Evolutionary conservation across 23 tunicate species (phyloP), one percentile per base, ranked within the genome.

Genomic region (Styela clava): DNA sequence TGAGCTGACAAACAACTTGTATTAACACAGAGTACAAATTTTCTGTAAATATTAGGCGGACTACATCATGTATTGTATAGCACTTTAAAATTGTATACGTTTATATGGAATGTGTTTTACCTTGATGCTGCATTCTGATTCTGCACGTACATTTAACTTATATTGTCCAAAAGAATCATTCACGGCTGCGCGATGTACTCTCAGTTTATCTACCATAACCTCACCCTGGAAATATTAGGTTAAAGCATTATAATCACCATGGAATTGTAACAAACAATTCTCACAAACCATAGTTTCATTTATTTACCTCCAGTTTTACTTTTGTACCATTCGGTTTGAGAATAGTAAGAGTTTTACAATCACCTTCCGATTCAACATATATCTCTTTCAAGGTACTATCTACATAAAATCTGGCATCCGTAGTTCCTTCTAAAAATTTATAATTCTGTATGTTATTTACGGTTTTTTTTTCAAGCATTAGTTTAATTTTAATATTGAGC

Each of bases 381-480:
- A 85, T 20, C 28, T 78, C 83, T n/a, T 52, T 16, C 26, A 71
- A 33, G 16, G 88, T 68, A 61, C 56, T 31, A 52, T 85, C 88
- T 18, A 85, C 73, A 2, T 68, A 21, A 19, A 85, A 52, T 9
- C 51, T 63, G 30, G 67, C 79, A 0, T 25, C 37, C 9, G 28
- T 24, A 1, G 22, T 25, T 63, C 79, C 86, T 30, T 34, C 80
- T 64, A 25, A 30, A 64, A 63, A 73, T 22, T 24, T 24, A 1
- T 20, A 1, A 29, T 22, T 74, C 30, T 21, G 33, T 61, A 61
- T 61, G 22, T 61, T 0, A 21, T 23, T 61, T n/a, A n/a, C n/a
- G n/a, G n/a, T n/a, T n/a, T n/a, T n/a, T n/a, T n/a, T n/a, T n/a
- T n/a, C n/a, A n/a, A n/a, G n/a, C n/a, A n/a, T n/a, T n/a, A n/a